A percentile compares a stretch with the other conserved stretches of the same genome.
phyloP scores from a whole-genome alignment of 2,888 invertebrate species.

The Hirtodrosophila alboralis region DNA sequence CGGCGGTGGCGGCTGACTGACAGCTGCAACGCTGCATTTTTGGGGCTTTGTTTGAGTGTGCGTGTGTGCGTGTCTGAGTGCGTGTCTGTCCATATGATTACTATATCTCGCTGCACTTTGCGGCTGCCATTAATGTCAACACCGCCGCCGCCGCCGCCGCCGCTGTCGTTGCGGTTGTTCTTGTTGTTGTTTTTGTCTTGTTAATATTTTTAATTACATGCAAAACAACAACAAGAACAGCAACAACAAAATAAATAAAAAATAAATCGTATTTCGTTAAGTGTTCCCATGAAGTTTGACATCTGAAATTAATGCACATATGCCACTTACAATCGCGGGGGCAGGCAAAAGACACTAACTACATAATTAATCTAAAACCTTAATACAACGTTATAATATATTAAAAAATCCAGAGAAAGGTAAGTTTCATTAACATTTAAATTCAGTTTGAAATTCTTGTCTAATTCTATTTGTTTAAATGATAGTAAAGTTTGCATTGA shows the following conservation, averaged over 20 bases:
- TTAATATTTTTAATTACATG: conserved; percentile 73
- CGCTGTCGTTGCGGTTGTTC: conserved; percentile 17
- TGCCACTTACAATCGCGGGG: conserved; percentile 20
- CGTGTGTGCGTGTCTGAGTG: conserved; percentile 24
- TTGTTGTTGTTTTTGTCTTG: conserved; percentile 28
- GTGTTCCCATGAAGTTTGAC: conserved; percentile 77
- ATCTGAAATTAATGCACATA: conserved; percentile 61
- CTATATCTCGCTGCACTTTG: conserved; percentile 61
- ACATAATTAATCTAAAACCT: not conserved
- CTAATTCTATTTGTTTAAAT: conserved; percentile 6
- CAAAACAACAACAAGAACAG: conserved; percentile 49
- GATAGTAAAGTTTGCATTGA: conserved; percentile 20
- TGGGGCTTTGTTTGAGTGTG: conserved; percentile 4
- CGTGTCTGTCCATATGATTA: conserved; percentile 28
- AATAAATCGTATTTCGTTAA: conserved; percentile 46
- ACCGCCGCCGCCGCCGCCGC: conserved; percentile 28
- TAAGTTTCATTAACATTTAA: no score
- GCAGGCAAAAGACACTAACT: not conserved
- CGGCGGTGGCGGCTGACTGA: conserved; percentile 25
- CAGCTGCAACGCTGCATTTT: conserved; percentile 49
- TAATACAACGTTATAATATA: no score
- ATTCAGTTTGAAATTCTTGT: conserved; percentile 2
- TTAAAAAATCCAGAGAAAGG: no score
- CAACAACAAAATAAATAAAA: no score
- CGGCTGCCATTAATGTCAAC: conserved; percentile 70